These are phyloP conservation scores for Lathamus discolor DNA, from an alignment of 2,113 vertebrate species.

Conservation along the genomic window DNA sequence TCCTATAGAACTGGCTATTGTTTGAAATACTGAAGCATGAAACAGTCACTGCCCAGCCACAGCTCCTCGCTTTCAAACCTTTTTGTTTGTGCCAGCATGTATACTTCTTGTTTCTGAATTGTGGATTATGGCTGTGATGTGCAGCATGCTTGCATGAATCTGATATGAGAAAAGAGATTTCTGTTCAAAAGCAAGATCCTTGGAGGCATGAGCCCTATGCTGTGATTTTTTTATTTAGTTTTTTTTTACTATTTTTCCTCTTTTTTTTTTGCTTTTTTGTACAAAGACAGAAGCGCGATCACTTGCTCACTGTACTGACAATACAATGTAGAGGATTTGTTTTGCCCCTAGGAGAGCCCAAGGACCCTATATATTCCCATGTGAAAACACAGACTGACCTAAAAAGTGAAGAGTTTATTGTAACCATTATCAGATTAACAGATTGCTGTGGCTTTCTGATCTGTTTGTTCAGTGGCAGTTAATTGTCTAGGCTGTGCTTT, in stretches of 20 bases:
- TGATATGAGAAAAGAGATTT: background rate
- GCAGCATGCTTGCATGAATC: background rate
- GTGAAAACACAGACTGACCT: background rate
- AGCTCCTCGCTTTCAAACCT: background rate
- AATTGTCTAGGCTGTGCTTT: background rate
- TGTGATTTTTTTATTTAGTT: background rate
- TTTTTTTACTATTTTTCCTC: background rate
- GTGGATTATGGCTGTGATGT: background rate
- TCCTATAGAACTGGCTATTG: background rate
- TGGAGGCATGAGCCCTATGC: background rate
- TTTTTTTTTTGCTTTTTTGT: background rate
- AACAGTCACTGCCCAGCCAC: rapidly evolving
- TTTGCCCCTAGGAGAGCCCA: background rate
- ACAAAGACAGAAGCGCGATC: background rate
- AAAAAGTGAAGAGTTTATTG: background rate
- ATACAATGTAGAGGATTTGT: background rate
- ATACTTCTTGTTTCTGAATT: background rate
- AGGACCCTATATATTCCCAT: background rate
- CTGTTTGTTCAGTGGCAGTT: background rate
- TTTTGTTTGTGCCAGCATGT: background rate
- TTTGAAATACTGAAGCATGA: background rate
- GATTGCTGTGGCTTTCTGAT: background rate
- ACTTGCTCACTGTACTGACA: background rate
- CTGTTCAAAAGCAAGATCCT: background rate
- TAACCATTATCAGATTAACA: background rate